Base-by-base conservation (phyloP, 2,797 vertebrate species). In the Malurus leucopterus region DNA sequence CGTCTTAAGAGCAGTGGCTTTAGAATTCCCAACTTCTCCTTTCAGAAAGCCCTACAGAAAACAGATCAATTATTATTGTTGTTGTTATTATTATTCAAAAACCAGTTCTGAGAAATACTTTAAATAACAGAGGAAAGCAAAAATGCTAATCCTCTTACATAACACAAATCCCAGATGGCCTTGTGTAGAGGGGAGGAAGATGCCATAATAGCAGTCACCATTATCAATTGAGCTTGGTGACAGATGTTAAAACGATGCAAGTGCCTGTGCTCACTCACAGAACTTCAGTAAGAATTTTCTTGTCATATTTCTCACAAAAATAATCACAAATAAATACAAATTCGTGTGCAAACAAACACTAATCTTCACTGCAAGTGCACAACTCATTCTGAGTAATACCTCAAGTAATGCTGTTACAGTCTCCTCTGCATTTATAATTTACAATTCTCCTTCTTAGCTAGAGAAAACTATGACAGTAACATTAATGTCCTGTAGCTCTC, bases 111-210 rank as follows among this genome's bases (percentile, higher is more conserved):
- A 96, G 90, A 95, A 97, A 96, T 96, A 96, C 91, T 96, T 97
- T 96, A 96, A 96, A 95, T 94, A 93, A 96, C 96, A 93, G 92
- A 97, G 93, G 91, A 95, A 89, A 91, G 85, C 85, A 91, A 92
- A 94, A 95, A 92, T 92, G 96, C 93, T 96, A 96, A 96, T 95
- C 95, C 88, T 86, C 84, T 83, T 95, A 95, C 86, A 89, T 91
- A 95, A 92, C 95, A 94, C 94, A 97, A 94, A 92, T 92, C 95
- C 95, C 97, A 97, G 97, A 95, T 96, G 96, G 96, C 92, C 96
- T 90, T 91, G 84, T 93, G 86, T 51, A 9, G 88, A 95, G 93
- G 80, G 86, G 93, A 95, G 90, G 94, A 95, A 94, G 93, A 92
- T 92, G 83, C 94, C 80, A 36, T 75, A 57, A 94, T 93, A 95